These are phyloP conservation scores for Pholis gunnellus DNA, from an alignment of 2,113 vertebrate species.

Conservation along the genomic window DNA sequence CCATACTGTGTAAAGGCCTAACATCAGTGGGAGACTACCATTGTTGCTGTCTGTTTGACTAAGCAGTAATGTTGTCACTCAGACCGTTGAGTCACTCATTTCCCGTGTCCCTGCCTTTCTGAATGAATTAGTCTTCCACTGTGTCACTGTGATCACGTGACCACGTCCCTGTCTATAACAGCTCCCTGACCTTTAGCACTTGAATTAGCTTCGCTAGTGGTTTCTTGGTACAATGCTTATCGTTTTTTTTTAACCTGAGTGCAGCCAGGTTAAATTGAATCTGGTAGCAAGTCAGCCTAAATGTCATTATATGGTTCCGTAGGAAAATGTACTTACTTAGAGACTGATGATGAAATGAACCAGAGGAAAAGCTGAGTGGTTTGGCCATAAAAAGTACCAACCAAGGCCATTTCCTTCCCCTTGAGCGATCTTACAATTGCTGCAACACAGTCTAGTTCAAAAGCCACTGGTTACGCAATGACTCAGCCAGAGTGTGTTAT, in stretches of 20 bases:
- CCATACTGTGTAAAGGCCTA: conserved; percentile 14
- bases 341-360: conserved; percentile 23
- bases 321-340: background rate
- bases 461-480: no score
- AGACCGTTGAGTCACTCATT: background rate
- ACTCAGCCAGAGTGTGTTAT: conserved; percentile 37
- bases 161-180: background rate
- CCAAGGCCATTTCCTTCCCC: conserved; percentile 29
- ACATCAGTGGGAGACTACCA: background rate
- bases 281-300: background rate
- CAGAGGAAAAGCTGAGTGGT: conserved; percentile 4
- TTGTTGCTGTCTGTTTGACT: conserved; percentile 8
- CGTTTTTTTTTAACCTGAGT: conserved; percentile 11
- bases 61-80: conserved; percentile 18
- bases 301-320: background rate
- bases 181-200: conserved; percentile 13
- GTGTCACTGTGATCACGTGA: background rate
- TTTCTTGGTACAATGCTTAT: background rate
- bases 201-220: background rate
- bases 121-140: background rate
- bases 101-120: background rate
- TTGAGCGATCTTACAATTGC: conserved; percentile 34
- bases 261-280: background rate
- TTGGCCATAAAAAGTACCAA: conserved; percentile 26
- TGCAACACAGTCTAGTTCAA: conserved; percentile 10